Percentiles rank a stretch among this genome's conserved stretches.
phyloP scores from a whole-genome alignment of 1,140 invertebrate species.

The Leptonema lineaticorne region DNA sequence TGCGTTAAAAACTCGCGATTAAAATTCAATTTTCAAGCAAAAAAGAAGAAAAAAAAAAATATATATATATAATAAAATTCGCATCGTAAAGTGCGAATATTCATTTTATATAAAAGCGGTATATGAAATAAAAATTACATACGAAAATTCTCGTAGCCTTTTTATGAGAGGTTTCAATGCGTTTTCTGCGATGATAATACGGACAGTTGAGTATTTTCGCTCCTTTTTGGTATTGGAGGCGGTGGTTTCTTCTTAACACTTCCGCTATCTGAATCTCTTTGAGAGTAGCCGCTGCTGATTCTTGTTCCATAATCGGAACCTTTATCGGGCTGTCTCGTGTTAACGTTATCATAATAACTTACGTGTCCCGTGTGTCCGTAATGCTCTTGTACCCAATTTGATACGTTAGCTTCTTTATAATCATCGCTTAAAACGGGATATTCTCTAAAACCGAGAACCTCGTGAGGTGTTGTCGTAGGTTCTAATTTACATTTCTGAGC shows the following conservation, averaged over 20 bases:
- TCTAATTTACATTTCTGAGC: constrained; percentile 88
- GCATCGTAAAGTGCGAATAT: too few relatives aligned
- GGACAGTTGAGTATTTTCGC: constrained; percentile 73
- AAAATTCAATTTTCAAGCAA: too few relatives aligned
- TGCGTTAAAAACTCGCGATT: too few relatives aligned
- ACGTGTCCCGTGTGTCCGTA: constrained; percentile 60
- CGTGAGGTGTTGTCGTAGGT: constrained; percentile 80
- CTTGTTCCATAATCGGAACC: constrained; percentile 3
- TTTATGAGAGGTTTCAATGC: too few relatives aligned
- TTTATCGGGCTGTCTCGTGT: constrained; percentile 12
- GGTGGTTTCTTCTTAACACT: constrained; percentile 64
- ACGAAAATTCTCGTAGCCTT: too few relatives aligned
- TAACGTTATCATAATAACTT: constrained; percentile 48
- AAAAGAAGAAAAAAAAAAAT: too few relatives aligned
- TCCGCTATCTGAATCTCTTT: constrained; percentile 32
- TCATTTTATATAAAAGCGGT: too few relatives aligned
- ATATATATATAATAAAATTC: too few relatives aligned
- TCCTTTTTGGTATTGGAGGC: constrained; percentile 75
- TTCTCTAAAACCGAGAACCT: constrained; percentile 86
- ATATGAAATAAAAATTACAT: too few relatives aligned
- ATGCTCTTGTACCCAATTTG: constrained; percentile 88
- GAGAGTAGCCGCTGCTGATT: background rate
- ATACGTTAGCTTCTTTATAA: constrained; percentile 80
- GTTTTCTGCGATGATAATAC: constrained; percentile 25
- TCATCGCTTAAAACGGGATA: constrained; percentile 65